A percentile compares a stretch with the other conserved stretches of the same genome.
phyloP scores from a whole-genome alignment of 2,113 vertebrate genomes.

The Zosterops pallidus region DNA sequence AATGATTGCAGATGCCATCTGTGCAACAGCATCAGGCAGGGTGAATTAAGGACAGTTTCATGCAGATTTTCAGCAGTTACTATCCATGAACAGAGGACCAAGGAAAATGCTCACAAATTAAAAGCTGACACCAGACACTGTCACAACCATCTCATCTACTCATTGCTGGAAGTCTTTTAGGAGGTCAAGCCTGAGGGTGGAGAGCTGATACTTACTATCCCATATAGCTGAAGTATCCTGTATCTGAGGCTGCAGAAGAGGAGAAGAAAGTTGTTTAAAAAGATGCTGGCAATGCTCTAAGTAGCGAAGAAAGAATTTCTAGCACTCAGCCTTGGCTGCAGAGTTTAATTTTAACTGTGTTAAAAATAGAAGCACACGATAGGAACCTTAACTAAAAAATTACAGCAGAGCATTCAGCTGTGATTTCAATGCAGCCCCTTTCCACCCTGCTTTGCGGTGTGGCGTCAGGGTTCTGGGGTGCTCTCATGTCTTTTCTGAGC shows the following conservation, averaged over 20 bases:
- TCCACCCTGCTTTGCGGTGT: fast-evolving
- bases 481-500: neutral
- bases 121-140: conserved; percentile 34
- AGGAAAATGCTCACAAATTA: conserved; percentile 1
- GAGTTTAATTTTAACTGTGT: conserved; percentile 54
- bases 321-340: neutral
- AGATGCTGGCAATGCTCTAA: conserved; percentile 28
- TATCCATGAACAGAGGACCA: neutral
- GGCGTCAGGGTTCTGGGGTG: neutral
- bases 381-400: conserved; percentile 47
- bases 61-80: conserved; percentile 7
- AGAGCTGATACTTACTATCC: neutral
- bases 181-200: neutral
- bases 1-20: conserved; percentile 7
- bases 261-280: conserved; percentile 11
- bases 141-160: neutral
- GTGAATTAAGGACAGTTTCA: conserved; percentile 40
- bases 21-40: neutral
- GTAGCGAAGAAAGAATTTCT: conserved; percentile 28
- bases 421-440: neutral
- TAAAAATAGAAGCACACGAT: conserved; percentile 39
- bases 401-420: neutral
- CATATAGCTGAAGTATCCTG: neutral
- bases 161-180: neutral
- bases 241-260: neutral